A percentile compares a stretch with the other conserved stretches of the same genome.
phyloP scores from a whole-genome alignment of 1,140 invertebrate genomes.

The silkworm (Bombyx mori) region DNA sequence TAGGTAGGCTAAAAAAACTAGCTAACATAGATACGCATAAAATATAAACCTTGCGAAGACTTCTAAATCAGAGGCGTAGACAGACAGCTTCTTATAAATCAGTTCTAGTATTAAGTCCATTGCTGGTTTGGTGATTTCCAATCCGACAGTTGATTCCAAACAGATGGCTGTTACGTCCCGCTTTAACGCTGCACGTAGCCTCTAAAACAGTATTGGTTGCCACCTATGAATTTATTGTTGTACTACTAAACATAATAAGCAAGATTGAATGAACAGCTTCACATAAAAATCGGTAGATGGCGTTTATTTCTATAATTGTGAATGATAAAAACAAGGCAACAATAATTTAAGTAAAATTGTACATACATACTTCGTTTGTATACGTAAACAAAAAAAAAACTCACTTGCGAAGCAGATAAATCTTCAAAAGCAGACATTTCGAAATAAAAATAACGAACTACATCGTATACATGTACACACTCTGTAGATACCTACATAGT shows the following conservation, averaged over 20 bases:
- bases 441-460: no score
- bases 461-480: no score
- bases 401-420: conserved; percentile 26
- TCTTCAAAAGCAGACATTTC: conserved; percentile 35
- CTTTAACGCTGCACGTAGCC: background rate
- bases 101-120: conserved; percentile 70
- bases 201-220: background rate
- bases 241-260: no score
- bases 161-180: conserved; percentile 57
- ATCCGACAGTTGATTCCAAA: conserved; percentile 57
- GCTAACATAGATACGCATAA: background rate
- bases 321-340: background rate
- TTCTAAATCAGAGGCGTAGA: conserved; percentile 71
- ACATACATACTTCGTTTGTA: no score
- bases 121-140: conserved; percentile 60
- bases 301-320: no score
- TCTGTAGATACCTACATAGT: no score
- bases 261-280: no score
- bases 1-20: no score
- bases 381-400: background rate
- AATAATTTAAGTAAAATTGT: background rate
- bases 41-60: conserved; percentile 70
- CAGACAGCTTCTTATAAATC: conserved; percentile 60
- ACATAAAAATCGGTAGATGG: no score
- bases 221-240: background rate